Evolutionary conservation across 2,797 vertebrate species (phyloP).

Genomic region (Melanotaenia boesemani): DNA sequence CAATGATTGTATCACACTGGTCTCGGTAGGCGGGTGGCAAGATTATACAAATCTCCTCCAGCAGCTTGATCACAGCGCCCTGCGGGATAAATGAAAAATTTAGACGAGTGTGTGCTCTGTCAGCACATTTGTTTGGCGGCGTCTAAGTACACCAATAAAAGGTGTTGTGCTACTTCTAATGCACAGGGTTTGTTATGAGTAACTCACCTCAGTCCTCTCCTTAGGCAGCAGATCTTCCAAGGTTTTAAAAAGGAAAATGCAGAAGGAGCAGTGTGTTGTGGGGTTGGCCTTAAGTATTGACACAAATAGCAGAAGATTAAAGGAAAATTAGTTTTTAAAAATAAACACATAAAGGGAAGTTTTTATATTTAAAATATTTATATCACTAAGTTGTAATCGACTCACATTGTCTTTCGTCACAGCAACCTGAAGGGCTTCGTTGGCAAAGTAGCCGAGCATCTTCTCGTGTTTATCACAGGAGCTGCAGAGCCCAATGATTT

Average conservation of each 20-base stretch:
- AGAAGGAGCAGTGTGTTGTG: slow-evolving; percentile 68
- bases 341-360: not conserved
- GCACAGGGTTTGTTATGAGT: not conserved
- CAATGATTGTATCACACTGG: slow-evolving; percentile 83
- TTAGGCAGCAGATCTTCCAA: slow-evolving; percentile 77
- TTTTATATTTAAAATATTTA: not conserved
- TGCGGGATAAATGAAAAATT: slow-evolving; percentile 47
- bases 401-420: slow-evolving; percentile 47
- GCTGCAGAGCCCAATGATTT: slow-evolving; percentile 72
- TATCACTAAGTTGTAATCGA: not conserved
- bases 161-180: not conserved
- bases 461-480: slow-evolving; percentile 44
- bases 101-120: not conserved
- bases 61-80: slow-evolving; percentile 69
- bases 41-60: slow-evolving; percentile 79
- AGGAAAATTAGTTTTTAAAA: not conserved
- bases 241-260: slow-evolving; percentile 73
- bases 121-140: slow-evolving; percentile 15
- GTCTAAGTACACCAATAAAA: slow-evolving; percentile 11
- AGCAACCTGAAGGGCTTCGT: slow-evolving; percentile 52
- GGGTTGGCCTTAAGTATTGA: slow-evolving; percentile 49
- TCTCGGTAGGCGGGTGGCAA: slow-evolving; percentile 72
- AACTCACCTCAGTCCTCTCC: slow-evolving; percentile 76
- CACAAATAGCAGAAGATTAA: slow-evolving; percentile 3
- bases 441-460: slow-evolving; percentile 60